Conservation (phyloP, 2,113 vertebrate species). For the Hippocampus guttulatus region DNA sequence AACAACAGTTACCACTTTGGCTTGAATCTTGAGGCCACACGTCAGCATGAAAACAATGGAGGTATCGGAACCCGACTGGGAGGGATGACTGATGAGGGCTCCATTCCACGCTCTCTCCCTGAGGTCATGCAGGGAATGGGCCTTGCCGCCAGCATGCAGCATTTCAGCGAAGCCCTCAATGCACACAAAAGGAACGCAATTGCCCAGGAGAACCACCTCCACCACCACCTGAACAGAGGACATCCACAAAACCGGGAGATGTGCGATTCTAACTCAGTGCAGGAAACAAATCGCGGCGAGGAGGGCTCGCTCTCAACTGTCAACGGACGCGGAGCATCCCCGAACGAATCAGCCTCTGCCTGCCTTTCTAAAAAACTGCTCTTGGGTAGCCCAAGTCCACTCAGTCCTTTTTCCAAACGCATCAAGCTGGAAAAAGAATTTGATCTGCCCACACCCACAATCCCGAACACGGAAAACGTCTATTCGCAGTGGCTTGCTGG, state of each 20-base stretch:
- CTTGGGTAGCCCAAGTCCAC: constrained; percentile 93
- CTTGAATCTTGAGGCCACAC: constrained; percentile 87
- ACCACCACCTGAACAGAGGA: constrained; percentile 67
- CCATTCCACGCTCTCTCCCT: constrained; percentile 82
- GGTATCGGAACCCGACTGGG: constrained; percentile 64
- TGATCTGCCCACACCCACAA: constrained; percentile 90
- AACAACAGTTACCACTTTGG: constrained; percentile 88
- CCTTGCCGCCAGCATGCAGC: constrained; percentile 96
- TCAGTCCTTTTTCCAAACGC: constrained; percentile 98
- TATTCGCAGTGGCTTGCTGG: constrained; percentile 99
- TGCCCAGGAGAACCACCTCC: constrained; percentile 84
- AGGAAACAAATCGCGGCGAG: constrained; percentile 90
- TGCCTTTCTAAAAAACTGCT: constrained; percentile 98
- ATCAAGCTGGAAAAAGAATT: constrained; percentile 99
- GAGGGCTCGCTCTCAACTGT: constrained; percentile 80
- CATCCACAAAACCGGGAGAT: constrained; percentile 76
- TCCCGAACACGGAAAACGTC: constrained; percentile 98
- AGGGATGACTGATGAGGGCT: constrained; percentile 72
- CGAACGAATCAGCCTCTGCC: constrained; percentile 89
- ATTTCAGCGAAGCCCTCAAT: constrained; percentile 95
- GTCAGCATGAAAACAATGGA: constrained; percentile 90
- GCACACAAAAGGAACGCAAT: constrained; percentile 93
- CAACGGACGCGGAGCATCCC: constrained; percentile 93
- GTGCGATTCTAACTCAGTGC: constrained; percentile 88
- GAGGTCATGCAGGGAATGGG: constrained; percentile 98